phyloP scores from a whole-genome alignment of 2,888 invertebrate species.

The Leucoma salicis region DNA sequence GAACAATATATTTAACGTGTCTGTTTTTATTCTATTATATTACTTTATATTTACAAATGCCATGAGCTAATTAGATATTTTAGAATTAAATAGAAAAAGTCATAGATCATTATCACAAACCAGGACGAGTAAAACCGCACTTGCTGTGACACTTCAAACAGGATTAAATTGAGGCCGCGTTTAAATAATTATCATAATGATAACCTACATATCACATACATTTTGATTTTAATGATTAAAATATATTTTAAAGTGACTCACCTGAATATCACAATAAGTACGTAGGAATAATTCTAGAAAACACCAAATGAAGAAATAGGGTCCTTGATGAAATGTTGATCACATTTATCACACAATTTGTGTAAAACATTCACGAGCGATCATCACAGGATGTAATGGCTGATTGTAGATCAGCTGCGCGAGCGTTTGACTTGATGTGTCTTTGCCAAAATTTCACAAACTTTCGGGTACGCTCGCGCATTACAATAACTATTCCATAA shows the following conservation, averaged over 20 bases:
- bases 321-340: conserved; percentile 43
- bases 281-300: conserved; percentile 33
- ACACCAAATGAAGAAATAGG: conserved; percentile 37
- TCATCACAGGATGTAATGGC: conserved; percentile 54
- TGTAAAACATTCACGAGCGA: conserved; percentile 51
- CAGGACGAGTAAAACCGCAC: conserved; percentile 26
- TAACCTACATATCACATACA: conserved; percentile 4
- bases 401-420: conserved; percentile 46
- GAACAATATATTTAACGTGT: background rate
- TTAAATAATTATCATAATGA: conserved; percentile 31
- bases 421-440: conserved; percentile 35
- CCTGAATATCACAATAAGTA: conserved; percentile 49
- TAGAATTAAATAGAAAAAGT: conserved; percentile 9
- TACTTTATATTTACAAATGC: background rate
- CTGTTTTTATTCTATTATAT: no score
- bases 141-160: conserved; percentile 35
- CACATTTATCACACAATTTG: conserved; percentile 54
- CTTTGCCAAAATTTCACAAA: conserved; percentile 72
- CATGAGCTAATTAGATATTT: background rate
- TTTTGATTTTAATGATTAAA: conserved; percentile 12
- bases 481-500: conserved; percentile 54
- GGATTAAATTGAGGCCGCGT: conserved; percentile 36
- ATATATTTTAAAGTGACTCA: conserved; percentile 38
- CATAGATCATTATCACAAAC: conserved; percentile 19
- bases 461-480: conserved; percentile 53